Evolutionary conservation across 2,888 invertebrate species (phyloP), one percentile per base, ranked within the genome.

Genomic region (Brenthis hecate): DNA sequence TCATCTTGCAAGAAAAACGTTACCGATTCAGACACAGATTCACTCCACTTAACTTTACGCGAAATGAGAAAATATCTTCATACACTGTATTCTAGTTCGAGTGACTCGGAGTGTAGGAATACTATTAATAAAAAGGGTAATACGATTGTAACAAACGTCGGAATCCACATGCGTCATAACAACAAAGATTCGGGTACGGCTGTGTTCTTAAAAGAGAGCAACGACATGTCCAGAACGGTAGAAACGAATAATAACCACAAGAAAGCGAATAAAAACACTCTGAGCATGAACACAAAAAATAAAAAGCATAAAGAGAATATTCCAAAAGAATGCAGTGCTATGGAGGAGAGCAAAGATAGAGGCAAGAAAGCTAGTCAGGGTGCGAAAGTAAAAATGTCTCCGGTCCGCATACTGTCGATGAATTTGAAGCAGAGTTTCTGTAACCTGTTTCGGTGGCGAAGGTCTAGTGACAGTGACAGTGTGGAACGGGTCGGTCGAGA

Each of bases 1-100:
- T 95, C 95, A 4, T 95, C 96, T 6, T 91, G 90, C 56, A 94
- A 93, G 73, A 94, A 91, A 74, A 91, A 86, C 74, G 77, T 80
- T 32, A 88, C 93, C 16, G 95, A 94, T 72, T 94, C 94, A 62
- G 94, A 94, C 66, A 94, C 94, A 3, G 97, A 97, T 82, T 88
- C 92, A 3, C 94, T 97, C 73, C 97, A 97, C 84, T 96, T 97
- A 95, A 97, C 97, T 13, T 88, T 97, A 68, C 96, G 96, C 77
- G 97, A 97, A 88, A 97, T 97, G 81, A 94, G 97, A 73, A 96
- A 96, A 80, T 97, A 97, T 85, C 93, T 97, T 78, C 96, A 97
- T 75, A 96, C 96, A 8, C 91, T 97, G 56, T 97, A 97, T 84
- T 96, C 96, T 50, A 95, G 95, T 85, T 95, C 95, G 58, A 95